A percentile compares a stretch with the other conserved stretches of the same genome.
These are phyloP conservation scores for Zaprionus lineosus DNA, from an alignment of 2,888 invertebrate species.

Conservation along the genomic window DNA sequence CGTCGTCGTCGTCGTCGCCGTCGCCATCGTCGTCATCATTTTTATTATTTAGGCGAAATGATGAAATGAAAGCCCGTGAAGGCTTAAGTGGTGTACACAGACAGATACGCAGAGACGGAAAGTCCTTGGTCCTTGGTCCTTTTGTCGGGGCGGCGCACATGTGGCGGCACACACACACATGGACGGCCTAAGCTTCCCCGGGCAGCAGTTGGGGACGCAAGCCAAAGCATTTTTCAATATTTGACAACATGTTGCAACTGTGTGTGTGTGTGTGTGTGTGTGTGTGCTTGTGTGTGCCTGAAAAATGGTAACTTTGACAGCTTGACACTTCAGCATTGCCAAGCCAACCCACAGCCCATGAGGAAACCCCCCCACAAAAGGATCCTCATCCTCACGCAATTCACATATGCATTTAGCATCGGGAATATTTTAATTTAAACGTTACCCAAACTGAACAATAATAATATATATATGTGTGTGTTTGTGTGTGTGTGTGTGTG, in stretches of 20 bases:
- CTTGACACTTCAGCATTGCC: slow-evolving; percentile 66
- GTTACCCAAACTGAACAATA: slow-evolving; percentile 30
- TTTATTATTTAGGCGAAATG: slow-evolving; percentile 72
- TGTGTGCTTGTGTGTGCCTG: slow-evolving; percentile 50
- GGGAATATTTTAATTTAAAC: slow-evolving; percentile 67
- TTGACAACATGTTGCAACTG: slow-evolving; percentile 55
- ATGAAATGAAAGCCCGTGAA: slow-evolving; percentile 66
- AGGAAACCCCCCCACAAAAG: slow-evolving; percentile 9
- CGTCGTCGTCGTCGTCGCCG: slow-evolving; percentile 12
- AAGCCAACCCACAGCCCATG: slow-evolving; percentile 15
- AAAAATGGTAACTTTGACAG: slow-evolving; percentile 78
- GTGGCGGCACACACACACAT: slow-evolving; percentile 31
- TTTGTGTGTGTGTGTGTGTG: neutral
- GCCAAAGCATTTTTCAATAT: slow-evolving; percentile 74
- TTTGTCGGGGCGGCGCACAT: slow-evolving; percentile 45
- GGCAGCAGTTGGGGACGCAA: slow-evolving; percentile 19
- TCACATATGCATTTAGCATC: slow-evolving; percentile 46
- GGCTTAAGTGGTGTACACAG: slow-evolving; percentile 55
- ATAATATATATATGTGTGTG: slow-evolving; percentile 13
- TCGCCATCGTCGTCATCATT: slow-evolving; percentile 61
- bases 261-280: slow-evolving; percentile 9
- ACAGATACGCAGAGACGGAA: slow-evolving; percentile 5
- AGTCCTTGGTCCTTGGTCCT: slow-evolving; percentile 14
- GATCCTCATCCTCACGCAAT: slow-evolving; percentile 4
- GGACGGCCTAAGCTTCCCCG: slow-evolving; percentile 34